Evolutionary conservation across 2,113 vertebrate genomes (phyloP).

Genomic region (Actenoides hombroni): DNA sequence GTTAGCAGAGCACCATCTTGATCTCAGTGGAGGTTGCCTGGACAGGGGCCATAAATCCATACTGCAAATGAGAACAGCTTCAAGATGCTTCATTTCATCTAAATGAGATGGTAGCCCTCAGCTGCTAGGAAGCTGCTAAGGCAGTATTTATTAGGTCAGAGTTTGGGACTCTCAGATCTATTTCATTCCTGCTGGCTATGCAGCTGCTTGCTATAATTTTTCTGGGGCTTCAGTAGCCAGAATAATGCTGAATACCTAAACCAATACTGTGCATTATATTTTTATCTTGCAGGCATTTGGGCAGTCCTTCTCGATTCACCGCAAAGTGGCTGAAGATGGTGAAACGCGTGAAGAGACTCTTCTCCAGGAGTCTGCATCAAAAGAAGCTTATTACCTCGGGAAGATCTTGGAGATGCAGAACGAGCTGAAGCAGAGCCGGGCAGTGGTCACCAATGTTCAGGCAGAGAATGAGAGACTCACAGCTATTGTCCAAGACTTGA

Average conservation of each 20-base stretch:
- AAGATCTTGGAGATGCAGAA: constrained; percentile 92
- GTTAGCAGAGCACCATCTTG: constrained; percentile 11
- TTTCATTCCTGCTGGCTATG: not conserved
- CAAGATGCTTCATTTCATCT: not conserved
- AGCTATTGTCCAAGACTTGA: constrained; percentile 83
- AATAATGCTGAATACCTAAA: no score
- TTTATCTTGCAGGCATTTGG: constrained; percentile 87
- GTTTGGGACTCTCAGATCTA: not conserved
- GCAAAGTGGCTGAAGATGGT: constrained; percentile 95
- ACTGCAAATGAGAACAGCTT: not conserved
- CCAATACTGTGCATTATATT: not conserved
- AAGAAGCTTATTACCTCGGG: constrained; percentile 91
- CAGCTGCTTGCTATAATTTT: not conserved
- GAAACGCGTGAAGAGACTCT: constrained; percentile 94
- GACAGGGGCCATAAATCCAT: not conserved
- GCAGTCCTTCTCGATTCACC: constrained; percentile 94
- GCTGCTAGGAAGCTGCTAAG: not conserved
- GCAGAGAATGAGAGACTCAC: constrained; percentile 89
- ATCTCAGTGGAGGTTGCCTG: not conserved
- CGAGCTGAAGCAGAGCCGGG: constrained; percentile 85
- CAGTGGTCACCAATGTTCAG: constrained; percentile 85
- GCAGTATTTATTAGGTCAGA: not conserved
- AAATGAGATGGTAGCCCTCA: not conserved
- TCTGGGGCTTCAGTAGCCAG: not conserved
- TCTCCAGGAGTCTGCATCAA: constrained; percentile 93